These are phyloP conservation scores for Leptinotarsa lineolata DNA, from an alignment of 1,140 invertebrate species.

Conservation along the genomic window DNA sequence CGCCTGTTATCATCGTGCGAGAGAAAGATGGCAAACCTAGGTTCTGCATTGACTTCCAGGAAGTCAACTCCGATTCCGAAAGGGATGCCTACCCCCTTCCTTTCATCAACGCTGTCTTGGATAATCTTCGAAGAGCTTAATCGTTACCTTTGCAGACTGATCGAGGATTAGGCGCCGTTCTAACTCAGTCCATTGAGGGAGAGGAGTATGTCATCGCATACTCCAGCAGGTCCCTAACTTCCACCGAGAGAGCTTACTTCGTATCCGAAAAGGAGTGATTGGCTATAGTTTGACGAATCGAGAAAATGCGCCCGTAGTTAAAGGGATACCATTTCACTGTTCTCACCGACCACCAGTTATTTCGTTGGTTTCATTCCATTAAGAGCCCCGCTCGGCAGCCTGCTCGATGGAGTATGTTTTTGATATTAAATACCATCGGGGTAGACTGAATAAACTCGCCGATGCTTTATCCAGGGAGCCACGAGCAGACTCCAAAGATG, in stretches of 20 bases:
- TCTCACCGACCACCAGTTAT: too few species aligned
- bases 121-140: constrained; percentile 18
- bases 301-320: constrained; percentile 56
- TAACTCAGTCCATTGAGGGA: too few species aligned
- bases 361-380: too few species aligned
- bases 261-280: too few species aligned
- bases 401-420: too few species aligned
- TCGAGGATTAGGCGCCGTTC: too few species aligned
- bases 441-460: neutral
- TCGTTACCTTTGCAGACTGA: too few species aligned
- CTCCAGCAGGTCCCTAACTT: too few species aligned
- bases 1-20: constrained; percentile 21
- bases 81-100: neutral
- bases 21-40: constrained; percentile 22
- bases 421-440: constrained; percentile 14
- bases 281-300: constrained; percentile 52
- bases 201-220: too few species aligned
- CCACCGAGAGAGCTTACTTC: too few species aligned
- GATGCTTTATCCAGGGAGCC: constrained; percentile 17
- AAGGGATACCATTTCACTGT: constrained; percentile 35
- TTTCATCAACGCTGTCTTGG: constrained; percentile 19
- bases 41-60: neutral
- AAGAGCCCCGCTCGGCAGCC: too few species aligned
- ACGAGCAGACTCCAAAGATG: neutral
- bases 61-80: neutral